Evolutionary conservation across 2,797 vertebrate species (phyloP).

Genomic region (Sus cebifrons): DNA sequence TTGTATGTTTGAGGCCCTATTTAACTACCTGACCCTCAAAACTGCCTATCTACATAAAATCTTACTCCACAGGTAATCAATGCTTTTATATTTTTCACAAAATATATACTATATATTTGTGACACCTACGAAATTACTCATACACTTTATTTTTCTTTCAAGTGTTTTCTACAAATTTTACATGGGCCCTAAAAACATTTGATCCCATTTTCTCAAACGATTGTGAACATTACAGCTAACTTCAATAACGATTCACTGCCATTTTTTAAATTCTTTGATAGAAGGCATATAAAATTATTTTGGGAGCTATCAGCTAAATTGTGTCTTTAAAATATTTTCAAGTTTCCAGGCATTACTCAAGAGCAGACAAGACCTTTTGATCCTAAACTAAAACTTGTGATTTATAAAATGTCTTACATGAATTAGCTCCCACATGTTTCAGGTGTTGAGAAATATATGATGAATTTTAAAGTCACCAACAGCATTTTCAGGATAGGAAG

Average conservation of each 20-base stretch:
- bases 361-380: neutral
- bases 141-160: neutral
- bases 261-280: neutral
- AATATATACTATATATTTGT: neutral
- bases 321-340: conserved; percentile 51
- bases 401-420: conserved; percentile 31
- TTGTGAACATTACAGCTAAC: neutral
- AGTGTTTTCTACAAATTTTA: neutral
- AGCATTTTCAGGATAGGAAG: neutral
- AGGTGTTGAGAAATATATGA: neutral
- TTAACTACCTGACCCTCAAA: neutral
- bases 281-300: neutral
- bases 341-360: neutral
- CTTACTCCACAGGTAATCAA: neutral
- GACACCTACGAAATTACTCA: neutral
- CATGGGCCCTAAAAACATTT: neutral
- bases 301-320: neutral
- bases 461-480: neutral
- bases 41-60: neutral
- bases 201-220: neutral
- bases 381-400: neutral
- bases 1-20: neutral
- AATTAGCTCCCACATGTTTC: neutral
- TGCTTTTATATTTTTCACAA: neutral
- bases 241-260: neutral